Conservation (phyloP, 2,797 vertebrate species). For the Cryptoprocta ferox region DNA sequence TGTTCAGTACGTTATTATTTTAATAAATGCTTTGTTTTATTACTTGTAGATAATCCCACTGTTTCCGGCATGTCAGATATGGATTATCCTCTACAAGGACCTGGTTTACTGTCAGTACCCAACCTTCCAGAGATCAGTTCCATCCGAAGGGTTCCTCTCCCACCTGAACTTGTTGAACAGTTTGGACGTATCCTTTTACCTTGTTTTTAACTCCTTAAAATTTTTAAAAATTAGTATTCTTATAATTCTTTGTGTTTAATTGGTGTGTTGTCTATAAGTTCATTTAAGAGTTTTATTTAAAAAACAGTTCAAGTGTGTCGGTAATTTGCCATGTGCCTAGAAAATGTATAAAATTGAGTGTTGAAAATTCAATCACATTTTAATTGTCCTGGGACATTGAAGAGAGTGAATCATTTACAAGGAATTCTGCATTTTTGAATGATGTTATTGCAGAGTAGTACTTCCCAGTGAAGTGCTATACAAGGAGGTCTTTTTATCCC, state of each 20-base stretch:
- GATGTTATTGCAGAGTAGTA: background rate
- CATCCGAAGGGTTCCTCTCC: conserved; percentile 94
- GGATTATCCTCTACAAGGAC: conserved; percentile 98
- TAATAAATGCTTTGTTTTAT: background rate
- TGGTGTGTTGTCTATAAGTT: background rate
- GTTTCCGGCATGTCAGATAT: conserved; percentile 97
- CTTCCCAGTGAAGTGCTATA: background rate
- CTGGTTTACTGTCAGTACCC: conserved; percentile 93
- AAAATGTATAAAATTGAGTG: background rate
- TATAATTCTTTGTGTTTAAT: conserved; percentile 5
- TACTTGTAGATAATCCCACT: conserved; percentile 92
- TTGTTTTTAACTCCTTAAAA: conserved; percentile 41
- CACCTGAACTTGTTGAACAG: conserved; percentile 97
- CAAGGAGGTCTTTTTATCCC: background rate
- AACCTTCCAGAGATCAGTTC: conserved; percentile 96
- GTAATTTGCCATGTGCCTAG: background rate
- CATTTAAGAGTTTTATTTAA: background rate
- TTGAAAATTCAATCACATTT: conserved; percentile 19
- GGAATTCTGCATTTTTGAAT: background rate
- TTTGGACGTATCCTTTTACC: conserved; percentile 96
- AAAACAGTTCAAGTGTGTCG: background rate
- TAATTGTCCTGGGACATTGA: background rate
- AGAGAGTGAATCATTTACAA: background rate
- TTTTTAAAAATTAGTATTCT: background rate
- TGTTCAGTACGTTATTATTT: background rate